phyloP scores from a whole-genome alignment of 2,113 vertebrate species.

The Rhea americana region DNA sequence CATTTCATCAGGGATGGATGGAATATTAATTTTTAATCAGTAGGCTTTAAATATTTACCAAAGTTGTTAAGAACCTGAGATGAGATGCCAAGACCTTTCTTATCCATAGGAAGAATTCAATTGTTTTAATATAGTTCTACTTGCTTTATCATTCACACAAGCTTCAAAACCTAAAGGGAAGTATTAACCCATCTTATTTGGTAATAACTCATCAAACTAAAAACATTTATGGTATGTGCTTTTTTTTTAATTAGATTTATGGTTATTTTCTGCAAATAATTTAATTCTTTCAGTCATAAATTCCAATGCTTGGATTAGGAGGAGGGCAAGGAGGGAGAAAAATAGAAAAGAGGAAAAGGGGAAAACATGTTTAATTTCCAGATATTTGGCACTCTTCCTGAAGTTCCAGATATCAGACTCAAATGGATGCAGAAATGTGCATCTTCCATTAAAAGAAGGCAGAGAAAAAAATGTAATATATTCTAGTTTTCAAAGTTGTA shows the following conservation, averaged over 20 bases:
- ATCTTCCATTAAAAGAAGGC: neutral
- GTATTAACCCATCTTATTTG: neutral
- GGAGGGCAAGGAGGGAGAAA: neutral
- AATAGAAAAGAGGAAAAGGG: neutral
- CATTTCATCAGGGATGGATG: constrained; percentile 9
- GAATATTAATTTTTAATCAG: constrained; percentile 60
- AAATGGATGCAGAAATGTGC: neutral
- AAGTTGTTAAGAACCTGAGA: constrained; percentile 21
- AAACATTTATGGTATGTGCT: neutral
- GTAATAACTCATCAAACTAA: neutral
- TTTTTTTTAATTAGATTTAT: neutral
- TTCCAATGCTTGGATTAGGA: neutral
- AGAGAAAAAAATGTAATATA: neutral
- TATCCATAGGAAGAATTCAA: neutral
- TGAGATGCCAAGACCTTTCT: neutral
- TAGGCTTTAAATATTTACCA: constrained; percentile 54
- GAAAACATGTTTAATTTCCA: neutral
- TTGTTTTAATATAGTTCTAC: neutral
- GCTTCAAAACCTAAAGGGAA: neutral
- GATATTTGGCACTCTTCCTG: neutral
- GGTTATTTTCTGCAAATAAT: neutral
- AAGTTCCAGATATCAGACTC: neutral
- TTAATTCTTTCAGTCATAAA: neutral
- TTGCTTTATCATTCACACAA: neutral
- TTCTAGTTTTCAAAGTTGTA: neutral